Percentiles rank a stretch among this genome's conserved stretches.
These are phyloP conservation scores for Leptopilina myrica DNA, from an alignment of 2,888 invertebrate genomes.

Conservation along the genomic window DNA sequence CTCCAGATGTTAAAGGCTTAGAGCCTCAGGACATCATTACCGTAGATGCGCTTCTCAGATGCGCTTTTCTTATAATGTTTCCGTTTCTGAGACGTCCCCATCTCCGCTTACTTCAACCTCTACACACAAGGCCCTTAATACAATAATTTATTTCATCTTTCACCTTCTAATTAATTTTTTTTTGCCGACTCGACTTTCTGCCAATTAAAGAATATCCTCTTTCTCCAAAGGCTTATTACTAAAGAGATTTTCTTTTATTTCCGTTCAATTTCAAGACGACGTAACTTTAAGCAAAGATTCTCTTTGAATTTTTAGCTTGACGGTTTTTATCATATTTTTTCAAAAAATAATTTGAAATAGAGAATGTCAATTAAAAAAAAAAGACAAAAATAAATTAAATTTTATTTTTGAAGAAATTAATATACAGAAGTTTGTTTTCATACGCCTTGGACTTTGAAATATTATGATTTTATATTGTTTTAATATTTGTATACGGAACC, in stretches of 20 bases:
- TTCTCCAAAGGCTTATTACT: not conserved
- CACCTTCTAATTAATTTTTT: constrained; percentile 31
- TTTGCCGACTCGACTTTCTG: not conserved
- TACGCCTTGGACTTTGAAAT: no score
- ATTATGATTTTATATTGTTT: no score
- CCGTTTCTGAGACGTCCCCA: constrained; percentile 32
- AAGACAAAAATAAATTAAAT: not conserved
- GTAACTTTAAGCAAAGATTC: not conserved
- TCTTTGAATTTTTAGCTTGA: not conserved
- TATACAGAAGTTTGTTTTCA: not conserved
- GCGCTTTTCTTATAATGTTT: constrained; percentile 29
- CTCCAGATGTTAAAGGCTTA: constrained; percentile 26
- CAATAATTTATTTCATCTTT: constrained; percentile 27
- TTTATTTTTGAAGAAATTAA: not conserved
- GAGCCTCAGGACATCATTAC: constrained; percentile 37
- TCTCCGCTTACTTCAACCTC: constrained; percentile 20
- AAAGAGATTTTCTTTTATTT: not conserved
- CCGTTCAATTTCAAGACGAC: constrained; percentile 4
- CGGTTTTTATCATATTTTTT: not conserved
- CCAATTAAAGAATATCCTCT: not conserved
- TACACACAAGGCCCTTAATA: constrained; percentile 15
- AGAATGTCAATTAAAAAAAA: not conserved
- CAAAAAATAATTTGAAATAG: no score
- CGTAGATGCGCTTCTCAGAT: constrained; percentile 34
- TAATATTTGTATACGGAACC: no score